phyloP scores from a whole-genome alignment of 1,140 invertebrate species.

The Dinothrombium tinctorium region DNA sequence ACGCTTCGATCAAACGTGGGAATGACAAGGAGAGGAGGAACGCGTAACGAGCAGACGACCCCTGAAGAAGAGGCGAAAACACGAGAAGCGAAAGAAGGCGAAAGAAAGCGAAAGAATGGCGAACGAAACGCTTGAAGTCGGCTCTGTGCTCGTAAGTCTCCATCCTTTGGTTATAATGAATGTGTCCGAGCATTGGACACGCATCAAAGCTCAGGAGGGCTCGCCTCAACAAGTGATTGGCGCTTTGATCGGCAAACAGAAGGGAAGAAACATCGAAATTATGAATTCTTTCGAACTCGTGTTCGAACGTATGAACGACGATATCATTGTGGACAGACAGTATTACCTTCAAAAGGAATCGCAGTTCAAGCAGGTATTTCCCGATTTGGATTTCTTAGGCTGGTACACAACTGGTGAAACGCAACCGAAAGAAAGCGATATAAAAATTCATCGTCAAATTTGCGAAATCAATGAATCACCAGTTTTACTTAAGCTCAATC shows the following conservation, averaged over 20 bases:
- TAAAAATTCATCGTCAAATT: slow-evolving; percentile 69
- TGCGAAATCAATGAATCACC: slow-evolving; percentile 91
- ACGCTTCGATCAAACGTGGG: too few species aligned
- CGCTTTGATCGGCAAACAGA: slow-evolving; percentile 88
- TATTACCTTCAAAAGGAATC: slow-evolving; percentile 89
- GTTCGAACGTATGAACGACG: slow-evolving; percentile 41
- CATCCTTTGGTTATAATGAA: slow-evolving; percentile 98
- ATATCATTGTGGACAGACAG: slow-evolving; percentile 73
- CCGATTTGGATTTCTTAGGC: slow-evolving; percentile 88
- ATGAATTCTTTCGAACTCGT: slow-evolving; percentile 94
- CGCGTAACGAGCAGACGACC: too few species aligned
- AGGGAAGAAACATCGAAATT: slow-evolving; percentile 85
- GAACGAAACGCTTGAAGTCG: slow-evolving; percentile 17
- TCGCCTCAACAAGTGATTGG: slow-evolving; percentile 41
- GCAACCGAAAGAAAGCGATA: slow-evolving; percentile 49
- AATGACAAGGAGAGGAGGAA: too few species aligned
- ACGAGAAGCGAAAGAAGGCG: too few species aligned
- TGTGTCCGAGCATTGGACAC: slow-evolving; percentile 93
- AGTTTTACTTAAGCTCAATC: slow-evolving; percentile 76
- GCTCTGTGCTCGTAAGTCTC: slow-evolving; percentile 71
- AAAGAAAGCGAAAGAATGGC: background rate
- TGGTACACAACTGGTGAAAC: slow-evolving; percentile 92
- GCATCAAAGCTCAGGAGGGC: slow-evolving; percentile 50
- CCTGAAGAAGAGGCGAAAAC: too few species aligned
- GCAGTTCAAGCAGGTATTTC: slow-evolving; percentile 78